Base-by-base conservation (phyloP, 2,797 vertebrate species). In the Etheostoma nigrum region DNA sequence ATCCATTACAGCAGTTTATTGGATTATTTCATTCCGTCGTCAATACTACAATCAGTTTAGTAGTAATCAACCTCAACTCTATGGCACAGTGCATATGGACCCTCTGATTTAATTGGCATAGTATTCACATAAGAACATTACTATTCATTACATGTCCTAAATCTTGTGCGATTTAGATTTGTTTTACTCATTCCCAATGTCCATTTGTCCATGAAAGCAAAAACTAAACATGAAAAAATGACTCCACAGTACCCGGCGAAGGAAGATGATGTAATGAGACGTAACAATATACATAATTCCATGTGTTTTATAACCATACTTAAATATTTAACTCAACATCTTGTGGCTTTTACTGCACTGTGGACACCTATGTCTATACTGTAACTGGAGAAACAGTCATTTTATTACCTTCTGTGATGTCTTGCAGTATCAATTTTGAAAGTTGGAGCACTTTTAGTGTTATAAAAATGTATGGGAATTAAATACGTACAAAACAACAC, bases 1-100 rank as follows among this genome's bases (percentile, higher is more conserved):
- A 81, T 88, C 66, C 40, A 82, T 89, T 79, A 82, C 65, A 40
- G 61, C 66, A 45, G 49, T 67, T 81, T 65, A 87, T 72, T 86
- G 55, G 52, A 86, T 89, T 82, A 62, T 80, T 80, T 86, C 36
- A 69, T 64, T 63, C 51, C 0, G 27, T 70, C 67, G 79, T 88
- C 90, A 67, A 86, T 87, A 82, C 72, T 42, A n/a, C 57, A 67
- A 76, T 61, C 47, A 40, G 44, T 74, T 74, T 48, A 72, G 48
- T 0, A 27, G 66, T 68, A 59, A 84, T 84, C 60, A 47, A 67
- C 7, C 12, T 44, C 19, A 47, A 63, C 52, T 69, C 15, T 42
- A 71, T 2, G 23, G 51, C 21, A 14, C 16, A 2, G 33, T 21
- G 30, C 57, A 63, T 64, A 42, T 70, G 60, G 47, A 45, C 12